Conservation (phyloP, 2,113 vertebrate genomes). For the Vulpes vulpes region DNA sequence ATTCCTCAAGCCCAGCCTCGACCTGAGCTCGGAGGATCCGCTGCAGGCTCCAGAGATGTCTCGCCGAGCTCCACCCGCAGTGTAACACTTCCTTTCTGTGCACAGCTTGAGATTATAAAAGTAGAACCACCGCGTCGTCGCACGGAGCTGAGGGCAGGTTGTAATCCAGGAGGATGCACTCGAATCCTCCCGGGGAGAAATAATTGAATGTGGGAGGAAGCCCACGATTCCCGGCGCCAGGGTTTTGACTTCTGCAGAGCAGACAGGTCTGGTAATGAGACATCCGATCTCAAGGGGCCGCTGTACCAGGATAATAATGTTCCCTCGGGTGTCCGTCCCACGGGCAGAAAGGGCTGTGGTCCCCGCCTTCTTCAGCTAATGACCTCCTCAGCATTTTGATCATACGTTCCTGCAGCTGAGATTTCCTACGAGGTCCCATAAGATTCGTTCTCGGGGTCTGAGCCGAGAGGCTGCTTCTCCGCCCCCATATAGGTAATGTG, state of each 20-base stretch:
- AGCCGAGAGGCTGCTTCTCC: background rate
- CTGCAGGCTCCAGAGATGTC: rapidly evolving
- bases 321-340: rapidly evolving
- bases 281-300: background rate
- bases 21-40: background rate
- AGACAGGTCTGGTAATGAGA: background rate
- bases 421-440: rapidly evolving
- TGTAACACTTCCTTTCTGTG: rapidly evolving
- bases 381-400: rapidly evolving
- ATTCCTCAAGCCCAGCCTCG: rapidly evolving
- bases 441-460: background rate
- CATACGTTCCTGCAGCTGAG: rapidly evolving
- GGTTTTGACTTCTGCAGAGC: background rate
- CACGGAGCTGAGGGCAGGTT: rapidly evolving
- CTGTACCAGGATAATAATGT: background rate
- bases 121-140: rapidly evolving
- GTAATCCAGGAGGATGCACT: rapidly evolving
- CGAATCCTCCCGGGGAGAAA: background rate
- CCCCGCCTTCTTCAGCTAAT: background rate
- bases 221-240: rapidly evolving
- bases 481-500: rapidly evolving
- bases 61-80: rapidly evolving
- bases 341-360: rapidly evolving
- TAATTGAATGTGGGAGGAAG: background rate
- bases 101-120: background rate